Percentiles rank a stretch among this genome's conserved stretches.
These are phyloP conservation scores for Steinernema scapterisci DNA, from an alignment of 2,888 invertebrate species.

Conservation along the genomic window DNA sequence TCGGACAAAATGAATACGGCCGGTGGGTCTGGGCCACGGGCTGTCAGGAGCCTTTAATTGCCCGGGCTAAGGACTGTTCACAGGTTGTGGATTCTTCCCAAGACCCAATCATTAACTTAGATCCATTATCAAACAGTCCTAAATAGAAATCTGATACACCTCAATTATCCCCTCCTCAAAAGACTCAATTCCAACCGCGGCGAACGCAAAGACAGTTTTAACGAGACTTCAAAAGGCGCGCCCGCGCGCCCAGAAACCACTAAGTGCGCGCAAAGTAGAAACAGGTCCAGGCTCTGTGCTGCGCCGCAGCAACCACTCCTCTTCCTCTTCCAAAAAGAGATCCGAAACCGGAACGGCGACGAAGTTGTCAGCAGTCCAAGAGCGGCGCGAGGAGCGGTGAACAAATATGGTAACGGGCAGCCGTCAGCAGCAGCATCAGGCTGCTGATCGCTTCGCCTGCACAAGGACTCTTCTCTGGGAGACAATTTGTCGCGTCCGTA, in stretches of 20 bases:
- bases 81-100: too few relatives aligned
- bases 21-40: too few relatives aligned
- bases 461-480: background rate
- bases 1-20: too few relatives aligned
- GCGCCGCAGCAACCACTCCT: background rate
- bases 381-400: background rate
- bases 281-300: background rate
- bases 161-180: background rate
- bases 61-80: too few relatives aligned
- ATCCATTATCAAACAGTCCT: too few relatives aligned
- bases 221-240: background rate
- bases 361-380: too few relatives aligned
- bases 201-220: background rate
- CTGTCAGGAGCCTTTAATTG: too few relatives aligned
- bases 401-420: slow-evolving; percentile 18
- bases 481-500: slow-evolving; percentile 19
- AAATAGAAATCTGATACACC: background rate
- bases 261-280: background rate
- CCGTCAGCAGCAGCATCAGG: background rate
- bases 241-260: background rate
- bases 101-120: too few relatives aligned
- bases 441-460: background rate
- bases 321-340: background rate
- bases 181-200: background rate
- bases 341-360: slow-evolving; percentile 15